Base-by-base conservation (phyloP, 2,888 invertebrate genomes). In the Cataglyphis rosenhaueri region DNA sequence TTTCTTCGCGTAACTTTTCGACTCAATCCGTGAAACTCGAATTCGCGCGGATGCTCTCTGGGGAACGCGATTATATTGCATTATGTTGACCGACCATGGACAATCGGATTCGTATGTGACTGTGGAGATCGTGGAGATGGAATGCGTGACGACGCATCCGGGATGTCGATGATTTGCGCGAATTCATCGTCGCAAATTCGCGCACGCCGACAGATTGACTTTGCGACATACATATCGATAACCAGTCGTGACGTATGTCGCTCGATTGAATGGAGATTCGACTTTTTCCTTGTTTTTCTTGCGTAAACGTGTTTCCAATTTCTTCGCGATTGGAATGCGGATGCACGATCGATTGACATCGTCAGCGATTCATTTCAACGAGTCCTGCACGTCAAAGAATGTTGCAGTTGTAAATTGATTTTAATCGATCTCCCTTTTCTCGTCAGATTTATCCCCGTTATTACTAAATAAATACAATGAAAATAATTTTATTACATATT, bases 71-170 rank as follows among this genome's bases (percentile, higher is more conserved):
- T 70, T 59, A 70, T 18, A 44, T 70, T 41, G 71, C 35, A 55
- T 70, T 70, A 70, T 12, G 35, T 59, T 41, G 78, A 70, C 44
- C 32, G 59, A 35, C 59, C 44, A 21, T 70, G 78, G 59, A 70
- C 71, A 79, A 79, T 78, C 68, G 68, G 29, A 52, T n/a, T 41
- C 29, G 44, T 59, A 52, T 52, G 71, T 61, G 78, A 79, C 71
- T 21, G 21, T 35, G 78, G 35, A 57, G 15, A 25, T n/a, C 35
- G 29, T 12, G 81, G 70, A 87, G 87, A 25, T 12, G 81, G 70
- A 87, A 87, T 78, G 83, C 83, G 71, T 86, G 86, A 86, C 86
- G 57, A 29, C 62, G 75, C 81, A 81, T 81, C 75, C 52, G 70
- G 82, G 73, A 83, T 81, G 68, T 64, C 55, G 41, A 21, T 73